phyloP scores from a whole-genome alignment of 2,888 invertebrate genomes.

The Phaonia tiefii region DNA sequence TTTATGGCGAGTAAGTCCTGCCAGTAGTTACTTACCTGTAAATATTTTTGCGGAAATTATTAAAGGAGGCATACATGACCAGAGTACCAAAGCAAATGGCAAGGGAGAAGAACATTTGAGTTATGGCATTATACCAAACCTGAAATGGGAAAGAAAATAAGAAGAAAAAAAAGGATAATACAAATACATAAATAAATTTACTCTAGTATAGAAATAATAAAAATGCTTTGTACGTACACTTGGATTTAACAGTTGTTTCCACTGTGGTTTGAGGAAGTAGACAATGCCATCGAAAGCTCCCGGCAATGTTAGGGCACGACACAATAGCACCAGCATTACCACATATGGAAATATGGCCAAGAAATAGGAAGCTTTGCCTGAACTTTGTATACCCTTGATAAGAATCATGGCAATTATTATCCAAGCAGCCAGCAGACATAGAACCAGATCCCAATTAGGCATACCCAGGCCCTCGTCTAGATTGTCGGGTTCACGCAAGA shows the following conservation, averaged over 20 bases:
- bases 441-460: slow-evolving; percentile 82
- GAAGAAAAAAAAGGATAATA: neutral
- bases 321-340: slow-evolving; percentile 83
- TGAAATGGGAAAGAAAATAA: slow-evolving; percentile 69
- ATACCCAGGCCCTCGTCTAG: slow-evolving; percentile 82
- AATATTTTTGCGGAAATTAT: slow-evolving; percentile 83
- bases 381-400: slow-evolving; percentile 82
- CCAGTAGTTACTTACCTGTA: slow-evolving; percentile 80
- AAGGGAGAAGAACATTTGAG: slow-evolving; percentile 85
- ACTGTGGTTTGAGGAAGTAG: slow-evolving; percentile 85
- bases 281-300: slow-evolving; percentile 84
- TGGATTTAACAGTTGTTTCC: slow-evolving; percentile 81
- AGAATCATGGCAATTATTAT: slow-evolving; percentile 81
- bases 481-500: slow-evolving; percentile 81
- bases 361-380: slow-evolving; percentile 86
- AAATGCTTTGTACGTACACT: slow-evolving; percentile 48
- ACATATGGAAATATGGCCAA: slow-evolving; percentile 86
- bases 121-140: slow-evolving; percentile 85
- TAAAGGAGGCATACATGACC: slow-evolving; percentile 84
- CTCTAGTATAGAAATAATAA: slow-evolving; percentile 15
- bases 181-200: slow-evolving; percentile 3
- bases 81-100: slow-evolving; percentile 84
- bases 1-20: neutral
- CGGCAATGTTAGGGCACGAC: slow-evolving; percentile 83
- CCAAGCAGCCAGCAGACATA: slow-evolving; percentile 83